Base-by-base conservation (phyloP, 2,113 vertebrate genomes). In the Anhinga rufa region DNA sequence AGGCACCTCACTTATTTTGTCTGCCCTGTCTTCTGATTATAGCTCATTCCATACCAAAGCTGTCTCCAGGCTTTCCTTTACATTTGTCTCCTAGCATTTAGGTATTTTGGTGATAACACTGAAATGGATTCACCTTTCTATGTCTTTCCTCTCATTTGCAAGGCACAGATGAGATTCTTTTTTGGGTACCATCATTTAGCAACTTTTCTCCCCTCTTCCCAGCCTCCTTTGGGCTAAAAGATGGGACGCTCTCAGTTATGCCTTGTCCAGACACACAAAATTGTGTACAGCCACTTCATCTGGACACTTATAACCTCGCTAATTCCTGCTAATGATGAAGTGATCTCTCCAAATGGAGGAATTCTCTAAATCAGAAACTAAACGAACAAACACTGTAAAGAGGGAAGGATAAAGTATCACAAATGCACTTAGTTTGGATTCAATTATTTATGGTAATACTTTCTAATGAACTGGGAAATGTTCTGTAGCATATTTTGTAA, bases 381-480 rank as follows among this genome's bases (percentile, higher is more conserved):
- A 91, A 90, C 74, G 88, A 91, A 78, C 68, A 76, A 97, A 88
- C 74, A 34, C 32, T 24, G 40, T 83, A 52, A 71, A 85, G 93
- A 96, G 52, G 42, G 54, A 69, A 75, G 90, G 80, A 74, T 80
- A 92, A 91, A 83, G 77, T 82, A 75, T 58, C 75, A 60, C 77
- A 69, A 87, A 69, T 70, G 82, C 96, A 95, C 95, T 97, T 89
- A 65, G 74, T 83, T 92, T 77, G 79, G 74, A 83, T 93, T 97
- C 87, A 97, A 83, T 97, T 97, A 96, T 97, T 97, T 95, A 97
- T 95, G 86, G 86, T 64, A 90, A 86, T 96, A 51, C 74, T 81
- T 79, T 4, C 8, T 97, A 91, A 97, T 95, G 91, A 95, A 91
- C 95, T 96, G 69, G 91, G 95, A 95, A 93, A 77, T 90, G 87